Base-by-base conservation (phyloP, 1,140 invertebrate genomes). In the Drosophila pachea region DNA sequence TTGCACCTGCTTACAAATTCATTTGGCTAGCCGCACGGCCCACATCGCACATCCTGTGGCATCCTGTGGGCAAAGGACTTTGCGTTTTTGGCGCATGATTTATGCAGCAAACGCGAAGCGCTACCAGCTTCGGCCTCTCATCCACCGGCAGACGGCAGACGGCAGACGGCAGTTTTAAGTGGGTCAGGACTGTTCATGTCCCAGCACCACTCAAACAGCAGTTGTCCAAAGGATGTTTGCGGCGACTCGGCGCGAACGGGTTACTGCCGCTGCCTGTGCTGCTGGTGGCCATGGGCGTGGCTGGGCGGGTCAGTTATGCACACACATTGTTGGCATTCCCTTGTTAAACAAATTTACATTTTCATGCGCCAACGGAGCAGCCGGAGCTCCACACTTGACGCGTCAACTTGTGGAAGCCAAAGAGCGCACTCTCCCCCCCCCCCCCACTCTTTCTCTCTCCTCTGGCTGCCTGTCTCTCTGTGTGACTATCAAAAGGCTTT, bases 1-100 rank as follows among this genome's bases (percentile, higher is more conserved):
- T 84, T 84, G 81, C 76, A 83, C 68, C 79, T 83, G 79, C 79
- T 83, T 83, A 83, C 76, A 84, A 83, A 84, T 84, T 83, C 79
- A 83, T 84, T 84, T 61, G 68, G 68, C 68, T 50, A 59, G 54
- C 64, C 69, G 40, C 54, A 36, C 64, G 14, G 49, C 40, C 70
- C 64, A 50, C 42, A 54, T 62, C 8, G 40, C 35, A 49, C 49
- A 29, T 53, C 54, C 61, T 56, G 22, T 3, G 14, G 50, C 59
- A 59, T 65, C 52, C 70, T 56, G 56, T 62, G 42, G 49, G 38
- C 49, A 22, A 71, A 78, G 75, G 61, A 73, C 78, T 83, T 79
- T 83, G 75, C 82, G 68, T 77, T 75, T 84, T 84, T 78, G 79
- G 64, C 73, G 63, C 79, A 83, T 83, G 79, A 83, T 83, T 83